Evolutionary conservation across 2,888 invertebrate species (phyloP).

Genomic region (Drosophila infuscata): DNA sequence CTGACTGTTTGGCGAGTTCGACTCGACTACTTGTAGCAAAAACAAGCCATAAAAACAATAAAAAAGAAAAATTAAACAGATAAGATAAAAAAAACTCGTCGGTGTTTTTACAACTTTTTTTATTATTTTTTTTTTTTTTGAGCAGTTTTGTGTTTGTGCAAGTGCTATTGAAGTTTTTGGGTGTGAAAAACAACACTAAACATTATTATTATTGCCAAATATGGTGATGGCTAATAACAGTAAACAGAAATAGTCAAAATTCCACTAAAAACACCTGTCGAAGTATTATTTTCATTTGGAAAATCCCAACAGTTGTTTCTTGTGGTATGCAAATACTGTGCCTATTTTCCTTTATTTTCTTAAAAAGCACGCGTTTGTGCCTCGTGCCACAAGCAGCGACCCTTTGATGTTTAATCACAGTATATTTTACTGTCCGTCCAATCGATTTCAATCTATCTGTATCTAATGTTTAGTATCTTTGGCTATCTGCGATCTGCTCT

Average conservation of each 20-base stretch:
- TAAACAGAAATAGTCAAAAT: slow-evolving; percentile 9
- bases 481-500: slow-evolving; percentile 23
- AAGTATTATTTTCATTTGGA: slow-evolving; percentile 21
- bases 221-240: slow-evolving; percentile 10
- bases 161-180: slow-evolving; percentile 29
- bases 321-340: neutral
- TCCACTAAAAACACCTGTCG: slow-evolving; percentile 33
- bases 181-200: slow-evolving; percentile 31
- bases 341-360: neutral
- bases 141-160: slow-evolving; percentile 40
- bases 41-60: slow-evolving; percentile 33
- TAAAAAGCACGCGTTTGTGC: slow-evolving; percentile 8
- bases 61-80: slow-evolving; percentile 31
- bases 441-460: slow-evolving; percentile 10
- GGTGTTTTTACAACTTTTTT: slow-evolving; percentile 33
- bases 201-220: slow-evolving; percentile 36
- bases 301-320: slow-evolving; percentile 36
- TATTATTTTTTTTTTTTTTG: neutral
- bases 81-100: slow-evolving; percentile 48
- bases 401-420: slow-evolving; percentile 2
- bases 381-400: slow-evolving; percentile 26
- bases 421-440: neutral
- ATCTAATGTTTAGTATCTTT: slow-evolving; percentile 17
- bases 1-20: slow-evolving; percentile 2
- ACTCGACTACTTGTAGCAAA: slow-evolving; percentile 13